Evolutionary conservation across 2,888 invertebrate species (phyloP).

Genomic region (Vanessa cardui): DNA sequence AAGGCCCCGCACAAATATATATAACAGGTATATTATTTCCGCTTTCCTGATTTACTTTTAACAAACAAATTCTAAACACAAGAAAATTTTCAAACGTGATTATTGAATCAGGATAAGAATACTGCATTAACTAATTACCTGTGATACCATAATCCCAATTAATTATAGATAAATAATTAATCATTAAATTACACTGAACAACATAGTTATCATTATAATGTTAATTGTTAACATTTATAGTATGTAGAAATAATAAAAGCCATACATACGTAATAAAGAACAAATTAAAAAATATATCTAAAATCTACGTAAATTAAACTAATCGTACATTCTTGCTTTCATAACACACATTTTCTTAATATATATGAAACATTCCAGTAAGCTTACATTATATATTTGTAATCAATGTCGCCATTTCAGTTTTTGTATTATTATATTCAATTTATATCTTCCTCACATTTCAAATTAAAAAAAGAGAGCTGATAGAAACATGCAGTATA

Average conservation of each 20-base stretch:
- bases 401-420: too few species aligned
- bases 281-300: neutral
- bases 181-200: neutral
- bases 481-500: too few species aligned
- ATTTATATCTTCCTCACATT: too few species aligned
- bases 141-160: neutral
- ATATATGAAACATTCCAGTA: too few species aligned
- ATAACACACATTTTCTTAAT: too few species aligned
- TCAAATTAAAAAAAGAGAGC: too few species aligned
- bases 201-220: neutral
- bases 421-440: too few species aligned
- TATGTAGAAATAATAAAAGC: neutral
- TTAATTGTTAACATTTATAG: neutral
- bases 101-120: conserved; percentile 7
- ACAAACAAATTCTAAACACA: neutral
- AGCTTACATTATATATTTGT: too few species aligned
- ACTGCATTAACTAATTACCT: conserved; percentile 18
- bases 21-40: neutral
- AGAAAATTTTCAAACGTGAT: neutral
- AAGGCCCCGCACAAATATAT: too few species aligned
- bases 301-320: too few species aligned
- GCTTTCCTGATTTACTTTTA: too few species aligned
- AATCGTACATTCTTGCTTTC: too few species aligned
- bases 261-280: neutral
- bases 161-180: neutral